phyloP scores from a whole-genome alignment of 1,140 invertebrate genomes.

The Drosophila cardini region DNA sequence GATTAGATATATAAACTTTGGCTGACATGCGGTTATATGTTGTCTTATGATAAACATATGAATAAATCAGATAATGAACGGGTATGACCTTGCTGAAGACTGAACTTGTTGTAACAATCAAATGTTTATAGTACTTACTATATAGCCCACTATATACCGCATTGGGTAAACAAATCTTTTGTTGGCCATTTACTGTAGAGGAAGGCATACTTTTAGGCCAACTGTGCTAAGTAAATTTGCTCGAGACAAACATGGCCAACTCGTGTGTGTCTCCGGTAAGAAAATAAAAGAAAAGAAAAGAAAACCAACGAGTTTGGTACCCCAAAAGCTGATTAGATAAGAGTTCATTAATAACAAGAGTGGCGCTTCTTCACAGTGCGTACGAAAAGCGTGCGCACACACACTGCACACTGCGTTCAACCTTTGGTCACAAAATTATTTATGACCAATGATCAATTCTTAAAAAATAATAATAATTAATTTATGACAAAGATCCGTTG shows the following conservation, averaged over 20 bases:
- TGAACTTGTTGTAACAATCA: too few relatives aligned
- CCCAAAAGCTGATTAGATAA: conserved; percentile 62
- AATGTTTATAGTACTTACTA: too few relatives aligned
- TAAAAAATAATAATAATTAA: not conserved
- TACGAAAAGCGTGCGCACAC: conserved; percentile 12
- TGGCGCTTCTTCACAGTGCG: conserved; percentile 40
- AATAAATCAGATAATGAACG: too few relatives aligned
- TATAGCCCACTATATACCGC: conserved; percentile 36
- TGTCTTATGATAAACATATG: too few relatives aligned
- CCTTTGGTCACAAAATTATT: conserved; percentile 13
- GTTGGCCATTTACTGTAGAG: not conserved
- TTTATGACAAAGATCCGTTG: not conserved
- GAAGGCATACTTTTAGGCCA: conserved; percentile 76
- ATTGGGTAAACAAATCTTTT: conserved; percentile 39
- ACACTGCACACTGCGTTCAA: too few relatives aligned
- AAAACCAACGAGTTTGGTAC: conserved; percentile 7
- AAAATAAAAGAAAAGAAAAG: conserved; percentile 20
- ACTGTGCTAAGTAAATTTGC: conserved; percentile 59
- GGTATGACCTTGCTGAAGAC: too few relatives aligned
- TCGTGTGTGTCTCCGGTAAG: not conserved
- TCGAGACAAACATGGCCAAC: conserved; percentile 35
- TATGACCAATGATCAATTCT: not conserved
- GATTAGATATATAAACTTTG: too few relatives aligned
- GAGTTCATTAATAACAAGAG: conserved; percentile 42
- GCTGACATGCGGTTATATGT: too few relatives aligned